Evolutionary conservation across 53 echinoderm and acorn worm species (phyloP).

Genomic region (Holothuria scabra): DNA sequence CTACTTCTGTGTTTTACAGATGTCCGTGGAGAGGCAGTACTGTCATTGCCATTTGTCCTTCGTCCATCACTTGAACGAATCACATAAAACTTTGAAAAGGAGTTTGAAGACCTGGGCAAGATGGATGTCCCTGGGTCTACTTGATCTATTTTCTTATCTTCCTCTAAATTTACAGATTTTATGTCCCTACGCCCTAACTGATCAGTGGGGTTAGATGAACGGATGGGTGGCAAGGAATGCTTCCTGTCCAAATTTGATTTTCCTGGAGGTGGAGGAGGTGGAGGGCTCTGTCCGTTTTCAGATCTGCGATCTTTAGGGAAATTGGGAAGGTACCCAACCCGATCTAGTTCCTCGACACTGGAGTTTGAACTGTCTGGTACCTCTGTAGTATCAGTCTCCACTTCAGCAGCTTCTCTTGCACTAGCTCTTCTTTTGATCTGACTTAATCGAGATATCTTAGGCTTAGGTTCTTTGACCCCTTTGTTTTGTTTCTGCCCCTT

Average conservation of each 20-base stretch:
- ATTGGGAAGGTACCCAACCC: constrained; percentile 32
- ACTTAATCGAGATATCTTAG: constrained; percentile 53
- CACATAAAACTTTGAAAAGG: constrained; percentile 52
- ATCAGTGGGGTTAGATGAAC: background rate
- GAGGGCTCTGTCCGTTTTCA: background rate
- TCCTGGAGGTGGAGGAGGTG: background rate
- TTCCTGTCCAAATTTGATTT: background rate
- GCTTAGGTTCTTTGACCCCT: constrained; percentile 31
- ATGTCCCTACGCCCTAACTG: constrained; percentile 48
- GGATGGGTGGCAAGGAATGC: background rate
- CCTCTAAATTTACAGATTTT: constrained; percentile 20
- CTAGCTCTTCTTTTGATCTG: constrained; percentile 30
- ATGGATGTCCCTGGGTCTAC: background rate
- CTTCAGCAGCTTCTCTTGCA: background rate
- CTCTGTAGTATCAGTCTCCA: constrained; percentile 45
- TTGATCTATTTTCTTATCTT: background rate
- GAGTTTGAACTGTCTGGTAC: constrained; percentile 42
- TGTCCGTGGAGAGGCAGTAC: constrained; percentile 13
- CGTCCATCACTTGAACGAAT: constrained; percentile 35
- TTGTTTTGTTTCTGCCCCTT: constrained; percentile 54
- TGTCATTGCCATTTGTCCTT: constrained; percentile 12
- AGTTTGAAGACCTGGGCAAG: constrained; percentile 50
- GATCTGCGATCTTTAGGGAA: constrained; percentile 25
- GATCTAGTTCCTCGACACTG: constrained; percentile 43
- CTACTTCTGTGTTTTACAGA: background rate